Conservation (phyloP, 2,113 vertebrate species). For the Leptodactylus fuscus region DNA sequence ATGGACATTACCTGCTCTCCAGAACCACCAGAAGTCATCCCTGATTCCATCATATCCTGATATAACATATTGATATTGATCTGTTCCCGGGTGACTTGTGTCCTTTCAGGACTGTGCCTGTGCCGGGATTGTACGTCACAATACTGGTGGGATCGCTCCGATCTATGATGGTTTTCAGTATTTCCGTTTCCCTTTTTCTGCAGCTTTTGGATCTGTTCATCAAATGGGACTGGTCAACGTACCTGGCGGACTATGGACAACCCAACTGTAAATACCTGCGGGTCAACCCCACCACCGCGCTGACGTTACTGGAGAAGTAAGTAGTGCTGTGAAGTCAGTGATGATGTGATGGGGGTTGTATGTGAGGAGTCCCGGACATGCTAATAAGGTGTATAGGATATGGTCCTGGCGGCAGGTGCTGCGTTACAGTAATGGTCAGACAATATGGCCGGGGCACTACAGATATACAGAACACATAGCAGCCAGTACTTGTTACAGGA, state of each 20-base stretch:
- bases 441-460: too few species aligned
- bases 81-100: too few species aligned
- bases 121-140: too few species aligned
- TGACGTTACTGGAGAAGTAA: conserved; percentile 94
- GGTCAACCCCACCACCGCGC: conserved; percentile 89
- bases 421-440: too few species aligned
- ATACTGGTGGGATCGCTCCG: neutral
- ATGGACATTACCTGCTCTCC: too few species aligned
- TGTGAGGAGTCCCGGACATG: neutral
- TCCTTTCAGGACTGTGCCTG: too few species aligned
- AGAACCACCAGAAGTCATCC: too few species aligned
- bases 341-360: neutral
- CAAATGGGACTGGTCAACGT: conserved; percentile 96
- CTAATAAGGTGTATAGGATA: too few species aligned
- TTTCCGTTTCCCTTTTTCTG: conserved; percentile 23
- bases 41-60: too few species aligned
- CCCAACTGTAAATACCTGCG: conserved; percentile 92
- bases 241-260: conserved; percentile 92
- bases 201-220: conserved; percentile 96
- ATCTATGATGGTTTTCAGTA: neutral
- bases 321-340: conserved; percentile 61
- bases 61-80: too few species aligned
- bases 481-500: neutral
- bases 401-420: too few species aligned
- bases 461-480: neutral